Evolutionary conservation across 2,797 vertebrate species (phyloP), one percentile per base, ranked within the genome.

Genomic region (Threskiornis aethiopicus): DNA sequence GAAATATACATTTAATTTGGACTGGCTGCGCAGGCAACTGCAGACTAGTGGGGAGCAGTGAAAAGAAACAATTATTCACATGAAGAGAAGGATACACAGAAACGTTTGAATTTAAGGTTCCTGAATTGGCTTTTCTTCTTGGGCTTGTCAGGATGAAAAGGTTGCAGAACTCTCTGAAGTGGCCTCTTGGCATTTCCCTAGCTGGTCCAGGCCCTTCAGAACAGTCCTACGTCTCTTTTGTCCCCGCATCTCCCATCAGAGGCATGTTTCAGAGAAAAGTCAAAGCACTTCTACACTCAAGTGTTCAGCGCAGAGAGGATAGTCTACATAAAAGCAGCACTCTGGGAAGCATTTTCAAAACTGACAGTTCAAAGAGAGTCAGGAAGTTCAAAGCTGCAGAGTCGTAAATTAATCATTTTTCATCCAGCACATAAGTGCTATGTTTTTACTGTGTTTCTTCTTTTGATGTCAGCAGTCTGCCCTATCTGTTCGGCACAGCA

Each of bases 291-390:
- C 24, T 67, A 28, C 39, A 6, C 22, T 66, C 33, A 9, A 9
- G 49, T 9, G 39, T 47, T 85, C 76, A 41, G 71, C 14, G 37
- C 76, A 52, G 64, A 85, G 46, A 52, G 91, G 62, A 47, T 3
- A 71, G 64, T 22, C 42, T 54, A 57, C 90, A 86, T 90, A 70
- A 87, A 89, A 88, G 64, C 64, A 83, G 79, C 59, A 9, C 72
- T 61, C 80, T 66, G 69, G 76, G 77, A 92, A 92, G 69, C 69
- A 33, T 92, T 96, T 92, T 59, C 52, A 77, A 93, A 95, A 55
- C 52, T 77, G 84, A 28, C 77, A 66, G 77, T 90, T 96, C 93
- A 90, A 93, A 95, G 69, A 76, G 18, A 87, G 77, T 58, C 69
- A 70, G 72, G 59, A 66, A 1, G 3, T 90, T 93, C 80, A 96